phyloP scores from a whole-genome alignment of 2,888 invertebrate species.

The Dysmachus trigonus region DNA sequence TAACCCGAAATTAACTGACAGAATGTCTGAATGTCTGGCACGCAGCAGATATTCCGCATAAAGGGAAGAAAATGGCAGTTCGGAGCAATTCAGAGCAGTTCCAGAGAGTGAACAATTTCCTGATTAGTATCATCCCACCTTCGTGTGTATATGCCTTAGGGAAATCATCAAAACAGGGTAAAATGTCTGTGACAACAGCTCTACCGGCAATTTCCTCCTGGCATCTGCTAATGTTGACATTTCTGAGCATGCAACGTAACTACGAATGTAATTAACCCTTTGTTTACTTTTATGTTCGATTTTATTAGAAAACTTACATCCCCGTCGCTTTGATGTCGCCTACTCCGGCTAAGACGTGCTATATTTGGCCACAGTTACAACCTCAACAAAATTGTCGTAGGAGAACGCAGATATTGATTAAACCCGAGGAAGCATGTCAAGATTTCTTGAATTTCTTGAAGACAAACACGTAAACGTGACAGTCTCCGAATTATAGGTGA shows the following conservation, averaged over 20 bases:
- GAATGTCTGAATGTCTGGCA: conserved; percentile 13
- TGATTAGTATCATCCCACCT: conserved; percentile 35
- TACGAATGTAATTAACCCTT: conserved; percentile 22
- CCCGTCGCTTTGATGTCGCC: background rate
- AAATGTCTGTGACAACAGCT: conserved; percentile 29
- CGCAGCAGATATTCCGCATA: conserved; percentile 1
- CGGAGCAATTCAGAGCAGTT: conserved; percentile 1
- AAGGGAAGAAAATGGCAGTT: background rate
- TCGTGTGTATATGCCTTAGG: conserved; percentile 28
- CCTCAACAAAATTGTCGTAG: background rate
- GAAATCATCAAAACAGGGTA: conserved; percentile 26
- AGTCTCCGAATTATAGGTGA: background rate
- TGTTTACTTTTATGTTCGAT: conserved; percentile 35
- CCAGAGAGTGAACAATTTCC: conserved; percentile 37
- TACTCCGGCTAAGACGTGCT: background rate
- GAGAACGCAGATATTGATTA: background rate
- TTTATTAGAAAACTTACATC: conserved; percentile 10
- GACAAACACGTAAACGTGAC: background rate
- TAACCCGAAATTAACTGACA: conserved; percentile 37
- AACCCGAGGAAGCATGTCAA: background rate
- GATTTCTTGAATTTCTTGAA: background rate
- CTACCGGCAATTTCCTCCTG: conserved; percentile 11
- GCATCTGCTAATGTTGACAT: conserved; percentile 34
- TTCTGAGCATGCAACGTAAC: background rate
- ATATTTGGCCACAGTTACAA: background rate